Base-by-base conservation (phyloP, 2,113 vertebrate genomes). In the Platanista minor region DNA sequence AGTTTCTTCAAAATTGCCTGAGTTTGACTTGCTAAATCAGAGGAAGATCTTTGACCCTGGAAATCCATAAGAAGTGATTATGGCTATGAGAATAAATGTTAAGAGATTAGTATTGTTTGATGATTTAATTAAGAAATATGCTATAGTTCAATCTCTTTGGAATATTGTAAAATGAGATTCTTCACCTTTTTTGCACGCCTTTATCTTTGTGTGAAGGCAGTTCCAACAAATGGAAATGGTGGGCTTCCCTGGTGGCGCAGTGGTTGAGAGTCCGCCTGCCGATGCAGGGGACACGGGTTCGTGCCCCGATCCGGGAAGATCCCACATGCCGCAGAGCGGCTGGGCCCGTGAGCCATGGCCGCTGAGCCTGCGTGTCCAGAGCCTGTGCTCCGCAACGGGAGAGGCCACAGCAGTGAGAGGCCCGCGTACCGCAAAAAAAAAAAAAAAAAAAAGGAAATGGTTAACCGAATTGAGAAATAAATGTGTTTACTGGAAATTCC, bases 381-480 rank as follows among this genome's bases (percentile, higher is more conserved):
- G n/a, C n/a, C n/a, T n/a, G n/a, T n/a, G n/a, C n/a, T n/a, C n/a
- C n/a, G n/a, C n/a, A n/a, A n/a, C n/a, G n/a, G n/a, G n/a, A n/a
- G n/a, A n/a, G n/a, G n/a, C n/a, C n/a, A n/a, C n/a, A n/a, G n/a
- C n/a, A n/a, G n/a, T n/a, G n/a, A n/a, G n/a, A n/a, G n/a, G n/a
- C n/a, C n/a, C n/a, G n/a, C n/a, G n/a, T n/a, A n/a, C n/a, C n/a
- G n/a, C n/a, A n/a, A n/a, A n/a, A n/a, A n/a, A n/a, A n/a, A n/a
- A n/a, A n/a, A n/a, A n/a, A n/a, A n/a, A n/a, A n/a, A n/a, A n/a
- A n/a, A n/a, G 49, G 61, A 96, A 98, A 95, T 72, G 49, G 72
- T 97, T 75, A 97, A 95, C 95, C 78, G 86, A 97, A 97, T 95
- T 94, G 93, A 97, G 61, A 86, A 97, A 71, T 93, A 71, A 94